Base-by-base conservation (phyloP, 2,888 invertebrate genomes). In the Pollenia amentaria region DNA sequence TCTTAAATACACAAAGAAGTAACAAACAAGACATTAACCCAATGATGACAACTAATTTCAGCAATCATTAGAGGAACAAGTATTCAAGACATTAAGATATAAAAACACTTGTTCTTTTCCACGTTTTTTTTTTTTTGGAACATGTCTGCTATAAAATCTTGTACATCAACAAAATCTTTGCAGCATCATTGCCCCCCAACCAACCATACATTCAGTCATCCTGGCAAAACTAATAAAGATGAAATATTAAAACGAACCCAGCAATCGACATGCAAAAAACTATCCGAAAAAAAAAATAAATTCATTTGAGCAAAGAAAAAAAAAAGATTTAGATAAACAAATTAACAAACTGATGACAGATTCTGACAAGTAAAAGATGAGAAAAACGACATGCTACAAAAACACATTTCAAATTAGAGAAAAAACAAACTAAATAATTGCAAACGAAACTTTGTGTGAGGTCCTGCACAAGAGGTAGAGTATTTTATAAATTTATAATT, bases 271-370 rank as follows among this genome's bases (percentile, higher is more conserved):
- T 67, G 57, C 55, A 57, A 78, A 57, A 78, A 78, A 46, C 18
- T 46, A 46, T 57, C 7, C 21, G 0, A n/a, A 64, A 53, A 42
- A 64, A n/a, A 62, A 51, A 62, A 18, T 11, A 18, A 69, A 46
- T 14, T 38, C 14, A 60, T 69, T 55, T 55, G n/a, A 44, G 55
- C 7, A 29, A 4, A 53, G 51, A 16, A 40, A 18, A 48, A 40
- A 65, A 64, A 72, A 21, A 72, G 2, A 29, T 38, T 60, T 16
- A 57, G 60, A 73, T 4, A 64, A 44, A 44, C 44, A 55, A 65
- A 65, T 65, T 77, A 79, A 64, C 42, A 62, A 79, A 70, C 62
- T 64, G 70, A 70, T 72, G 79, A 72, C 70, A 79, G 51, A 70
- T 79, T 70, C 29, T 72, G 70, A 72, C 62, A 79, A 53, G 16